Conservation (phyloP, 2,888 invertebrate genomes). For the Oscheius myriophilus region DNA sequence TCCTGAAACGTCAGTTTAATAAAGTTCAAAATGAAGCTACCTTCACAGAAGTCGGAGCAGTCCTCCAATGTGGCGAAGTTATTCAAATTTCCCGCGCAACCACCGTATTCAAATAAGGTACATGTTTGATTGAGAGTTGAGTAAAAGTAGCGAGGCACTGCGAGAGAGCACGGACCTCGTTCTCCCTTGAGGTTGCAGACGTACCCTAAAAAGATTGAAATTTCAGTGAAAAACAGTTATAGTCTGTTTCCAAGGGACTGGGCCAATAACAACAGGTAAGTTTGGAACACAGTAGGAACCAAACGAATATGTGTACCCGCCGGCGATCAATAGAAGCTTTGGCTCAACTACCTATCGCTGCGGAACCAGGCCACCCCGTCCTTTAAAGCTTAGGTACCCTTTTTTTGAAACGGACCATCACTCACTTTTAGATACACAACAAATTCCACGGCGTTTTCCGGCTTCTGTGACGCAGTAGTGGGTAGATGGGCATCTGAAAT, state of each 20-base stretch:
- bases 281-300: background rate
- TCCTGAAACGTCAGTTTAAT: constrained; percentile 36
- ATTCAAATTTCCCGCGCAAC: constrained; percentile 66
- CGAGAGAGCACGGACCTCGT: constrained; percentile 51
- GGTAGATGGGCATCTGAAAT: constrained; percentile 55
- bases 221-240: background rate
- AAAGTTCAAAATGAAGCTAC: background rate
- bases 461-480: constrained; percentile 62
- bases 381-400: background rate
- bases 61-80: constrained; percentile 60
- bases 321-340: no score
- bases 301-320: no score
- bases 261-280: no score
- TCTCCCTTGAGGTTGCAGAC: constrained; percentile 58
- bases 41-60: constrained; percentile 55
- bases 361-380: no score
- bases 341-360: no score
- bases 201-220: constrained; percentile 39
- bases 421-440: constrained; percentile 62
- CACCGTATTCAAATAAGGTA: constrained; percentile 58
- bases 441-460: constrained; percentile 49
- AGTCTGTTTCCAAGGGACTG: no score
- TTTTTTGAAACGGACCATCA: background rate
- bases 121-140: constrained; percentile 49
- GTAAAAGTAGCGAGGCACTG: constrained; percentile 55